Evolutionary conservation across 2,888 invertebrate species (phyloP).

Genomic region (Disparrhopalites patrizii): DNA sequence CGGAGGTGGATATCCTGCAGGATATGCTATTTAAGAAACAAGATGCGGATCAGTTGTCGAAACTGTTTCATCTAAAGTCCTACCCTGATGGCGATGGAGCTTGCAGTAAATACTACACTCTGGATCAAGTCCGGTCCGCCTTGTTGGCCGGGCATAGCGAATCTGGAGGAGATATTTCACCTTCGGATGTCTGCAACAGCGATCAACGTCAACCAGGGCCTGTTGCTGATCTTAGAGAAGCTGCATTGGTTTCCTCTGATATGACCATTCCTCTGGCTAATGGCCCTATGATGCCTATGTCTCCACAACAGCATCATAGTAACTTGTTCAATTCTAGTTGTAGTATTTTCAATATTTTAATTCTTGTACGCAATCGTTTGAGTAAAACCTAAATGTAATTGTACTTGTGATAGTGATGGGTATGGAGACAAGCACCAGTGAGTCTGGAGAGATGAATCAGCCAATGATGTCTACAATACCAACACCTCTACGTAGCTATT

Average conservation of each 20-base stretch:
- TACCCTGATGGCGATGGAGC: constrained; percentile 16
- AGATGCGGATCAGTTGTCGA: constrained; percentile 24
- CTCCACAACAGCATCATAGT: constrained; percentile 36
- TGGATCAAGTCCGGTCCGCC: background rate
- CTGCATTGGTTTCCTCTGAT: constrained; percentile 29
- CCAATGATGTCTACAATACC: constrained; percentile 12
- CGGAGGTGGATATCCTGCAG: constrained; percentile 62
- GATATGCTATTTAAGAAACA: constrained; percentile 56
- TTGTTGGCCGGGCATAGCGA: constrained; percentile 15
- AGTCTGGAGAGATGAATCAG: constrained; percentile 15
- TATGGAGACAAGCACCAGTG: constrained; percentile 12
- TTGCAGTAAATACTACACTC: background rate
- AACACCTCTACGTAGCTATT: constrained; percentile 17
- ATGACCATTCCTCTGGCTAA: constrained; percentile 30
- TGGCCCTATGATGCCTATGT: constrained; percentile 36
- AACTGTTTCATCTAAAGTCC: constrained; percentile 32
- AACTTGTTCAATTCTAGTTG: background rate
- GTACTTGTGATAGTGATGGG: constrained; percentile 7
- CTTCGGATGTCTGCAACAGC: background rate
- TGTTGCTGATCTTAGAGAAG: constrained; percentile 21
- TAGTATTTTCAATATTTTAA: background rate
- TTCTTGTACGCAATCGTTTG: background rate
- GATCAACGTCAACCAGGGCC: constrained; percentile 10
- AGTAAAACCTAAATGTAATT: background rate
- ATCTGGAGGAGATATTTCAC: background rate